A percentile compares a stretch with the other conserved stretches of the same genome.
Conservation (phyloP, 2,888 invertebrate genomes). For the Rhagophthalmus giganteus region DNA sequence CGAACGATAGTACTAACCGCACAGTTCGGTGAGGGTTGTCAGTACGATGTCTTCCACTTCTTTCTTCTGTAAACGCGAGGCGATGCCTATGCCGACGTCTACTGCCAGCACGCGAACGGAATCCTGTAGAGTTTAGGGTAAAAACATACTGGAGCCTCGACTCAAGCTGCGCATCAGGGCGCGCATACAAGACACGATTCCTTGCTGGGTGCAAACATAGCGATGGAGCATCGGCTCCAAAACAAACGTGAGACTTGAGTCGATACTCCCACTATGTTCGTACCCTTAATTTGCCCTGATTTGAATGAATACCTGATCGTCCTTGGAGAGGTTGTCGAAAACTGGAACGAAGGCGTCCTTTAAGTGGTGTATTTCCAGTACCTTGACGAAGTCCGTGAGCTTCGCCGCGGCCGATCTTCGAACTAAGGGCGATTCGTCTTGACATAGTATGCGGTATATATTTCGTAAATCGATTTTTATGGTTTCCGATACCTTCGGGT, state of each 20-base stretch:
- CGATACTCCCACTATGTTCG: too few species aligned
- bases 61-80: conserved; percentile 38
- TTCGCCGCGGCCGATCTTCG: conserved; percentile 42
- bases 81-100: conserved; percentile 37
- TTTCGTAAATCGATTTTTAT: conserved; percentile 43
- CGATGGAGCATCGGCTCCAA: too few species aligned
- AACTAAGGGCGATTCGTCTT: conserved; percentile 49
- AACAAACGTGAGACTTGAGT: too few species aligned
- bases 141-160: too few species aligned
- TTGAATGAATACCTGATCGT: conserved; percentile 49
- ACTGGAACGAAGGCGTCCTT: conserved; percentile 47
- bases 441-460: conserved; percentile 41
- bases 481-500: conserved; percentile 43
- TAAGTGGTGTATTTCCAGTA: conserved; percentile 43
- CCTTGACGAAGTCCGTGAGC: conserved; percentile 41
- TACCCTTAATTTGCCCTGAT: too few species aligned
- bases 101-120: conserved; percentile 39
- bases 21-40: conserved; percentile 38
- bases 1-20: too few species aligned
- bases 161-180: too few species aligned
- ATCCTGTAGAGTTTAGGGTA: conserved; percentile 41
- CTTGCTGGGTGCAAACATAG: too few species aligned
- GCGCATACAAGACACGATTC: too few species aligned
- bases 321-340: conserved; percentile 45
- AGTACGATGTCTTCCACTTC: conserved; percentile 45